Conservation (phyloP, 2,888 invertebrate genomes). For the Sphinx pinastri region DNA sequence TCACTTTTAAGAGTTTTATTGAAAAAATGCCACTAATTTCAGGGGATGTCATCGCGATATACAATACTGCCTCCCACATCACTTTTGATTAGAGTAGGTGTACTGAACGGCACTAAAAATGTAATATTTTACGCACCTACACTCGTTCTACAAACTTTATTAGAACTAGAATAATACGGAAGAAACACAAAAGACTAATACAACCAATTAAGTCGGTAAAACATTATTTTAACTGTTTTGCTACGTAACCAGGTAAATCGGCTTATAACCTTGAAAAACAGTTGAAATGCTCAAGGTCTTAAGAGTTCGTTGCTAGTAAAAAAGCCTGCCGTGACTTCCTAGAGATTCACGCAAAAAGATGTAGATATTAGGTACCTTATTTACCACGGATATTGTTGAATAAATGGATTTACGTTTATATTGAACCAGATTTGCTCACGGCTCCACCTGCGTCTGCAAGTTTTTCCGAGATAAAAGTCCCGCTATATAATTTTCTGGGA, state of each 20-base stretch:
- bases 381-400: neutral
- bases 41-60: neutral
- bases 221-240: neutral
- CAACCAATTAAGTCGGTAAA: neutral
- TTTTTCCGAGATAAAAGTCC: no score
- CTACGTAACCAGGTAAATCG: conserved; percentile 2
- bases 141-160: neutral
- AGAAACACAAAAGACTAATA: neutral
- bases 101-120: conserved; percentile 4
- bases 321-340: conserved; percentile 19
- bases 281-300: conserved; percentile 15
- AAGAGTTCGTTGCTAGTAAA: neutral
- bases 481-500: no score
- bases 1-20: conserved; percentile 23
- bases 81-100: conserved; percentile 11
- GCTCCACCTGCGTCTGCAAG: no score
- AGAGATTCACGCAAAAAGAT: conserved; percentile 15
- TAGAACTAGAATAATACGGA: neutral
- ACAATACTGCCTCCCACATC: neutral
- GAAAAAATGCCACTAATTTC: conserved; percentile 18
- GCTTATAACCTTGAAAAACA: conserved; percentile 1
- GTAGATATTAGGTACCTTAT: neutral
- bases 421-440: no score
- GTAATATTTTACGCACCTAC: conserved; percentile 8
- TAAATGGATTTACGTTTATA: no score